Evolutionary conservation across 2,888 invertebrate genomes (phyloP).

Genomic region (Euplagia quadripunctaria): DNA sequence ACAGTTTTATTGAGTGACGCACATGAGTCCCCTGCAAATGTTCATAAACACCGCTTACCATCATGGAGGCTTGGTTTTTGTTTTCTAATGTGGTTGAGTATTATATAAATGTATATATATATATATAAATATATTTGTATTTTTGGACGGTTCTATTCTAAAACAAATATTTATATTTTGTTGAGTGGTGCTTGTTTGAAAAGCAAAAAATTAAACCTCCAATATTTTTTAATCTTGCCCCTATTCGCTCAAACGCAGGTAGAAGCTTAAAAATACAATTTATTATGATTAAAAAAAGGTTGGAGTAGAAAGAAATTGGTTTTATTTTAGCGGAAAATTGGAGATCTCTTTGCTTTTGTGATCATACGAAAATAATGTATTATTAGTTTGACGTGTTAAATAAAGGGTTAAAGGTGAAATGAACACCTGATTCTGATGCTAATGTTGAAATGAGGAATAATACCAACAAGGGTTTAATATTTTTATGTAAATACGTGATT

Average conservation of each 20-base stretch:
- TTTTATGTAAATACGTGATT: too few relatives aligned
- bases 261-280: conserved; percentile 7
- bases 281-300: conserved; percentile 14
- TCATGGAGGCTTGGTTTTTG: too few relatives aligned
- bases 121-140: not conserved
- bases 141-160: not conserved
- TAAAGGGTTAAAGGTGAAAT: not conserved
- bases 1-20: too few relatives aligned
- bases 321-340: conserved; percentile 9
- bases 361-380: conserved; percentile 2
- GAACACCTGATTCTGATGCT: not conserved
- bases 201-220: not conserved
- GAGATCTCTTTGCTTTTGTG: conserved; percentile 8
- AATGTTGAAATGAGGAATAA: not conserved
- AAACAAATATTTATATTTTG: not conserved
- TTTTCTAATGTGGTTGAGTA: too few relatives aligned
- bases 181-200: not conserved
- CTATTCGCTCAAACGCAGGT: conserved; percentile 5
- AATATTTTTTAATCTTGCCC: conserved; percentile 10
- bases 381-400: not conserved
- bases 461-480: not conserved
- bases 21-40: too few relatives aligned
- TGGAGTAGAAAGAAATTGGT: conserved; percentile 2
- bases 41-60: too few relatives aligned
- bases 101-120: too few relatives aligned